Evolutionary conservation across 1,140 invertebrate genomes (phyloP).

Genomic region (Euborellia annulipes): DNA sequence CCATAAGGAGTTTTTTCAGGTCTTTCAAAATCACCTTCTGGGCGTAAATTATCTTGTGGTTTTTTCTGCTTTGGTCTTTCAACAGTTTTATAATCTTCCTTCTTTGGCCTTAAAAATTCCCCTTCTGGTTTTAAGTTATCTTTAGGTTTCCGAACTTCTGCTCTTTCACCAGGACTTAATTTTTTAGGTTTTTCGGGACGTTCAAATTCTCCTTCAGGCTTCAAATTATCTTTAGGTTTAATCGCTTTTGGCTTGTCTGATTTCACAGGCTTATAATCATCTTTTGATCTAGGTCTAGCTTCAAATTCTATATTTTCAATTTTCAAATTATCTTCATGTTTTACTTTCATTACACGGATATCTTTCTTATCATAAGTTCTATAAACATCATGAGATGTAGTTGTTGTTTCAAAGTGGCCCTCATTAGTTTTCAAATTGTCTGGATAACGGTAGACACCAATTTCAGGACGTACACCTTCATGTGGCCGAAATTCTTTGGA

Average conservation of each 20-base stretch:
- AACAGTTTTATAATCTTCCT: conserved; percentile 32
- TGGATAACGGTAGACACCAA: conserved; percentile 7
- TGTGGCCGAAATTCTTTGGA: conserved; percentile 22
- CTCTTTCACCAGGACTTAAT: conserved; percentile 11
- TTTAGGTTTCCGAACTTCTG: conserved; percentile 31
- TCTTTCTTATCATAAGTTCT: conserved; percentile 25
- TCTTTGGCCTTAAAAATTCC: conserved; percentile 36
- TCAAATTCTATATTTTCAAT: conserved; percentile 39
- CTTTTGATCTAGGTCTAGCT: conserved; percentile 18
- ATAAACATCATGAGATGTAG: conserved; percentile 39
- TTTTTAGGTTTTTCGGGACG: conserved; percentile 21
- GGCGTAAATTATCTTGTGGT: conserved; percentile 30
- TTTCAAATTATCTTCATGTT: conserved; percentile 33
- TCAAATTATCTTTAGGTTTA: conserved; percentile 27
- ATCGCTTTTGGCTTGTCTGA: conserved; percentile 29
- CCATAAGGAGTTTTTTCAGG: conserved; percentile 27
- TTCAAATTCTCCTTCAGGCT: conserved; percentile 39
- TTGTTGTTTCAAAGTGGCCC: conserved; percentile 25
- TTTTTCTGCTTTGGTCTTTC: conserved; percentile 24
- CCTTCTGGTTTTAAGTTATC: conserved; percentile 36
- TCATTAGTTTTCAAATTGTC: conserved; percentile 12
- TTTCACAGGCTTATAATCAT: conserved; percentile 22
- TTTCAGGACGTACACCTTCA: conserved; percentile 11
- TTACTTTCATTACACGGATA: conserved; percentile 9
- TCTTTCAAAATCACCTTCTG: conserved; percentile 33